Base-by-base conservation (phyloP, 1,140 invertebrate genomes). In the Homarus americanus region DNA sequence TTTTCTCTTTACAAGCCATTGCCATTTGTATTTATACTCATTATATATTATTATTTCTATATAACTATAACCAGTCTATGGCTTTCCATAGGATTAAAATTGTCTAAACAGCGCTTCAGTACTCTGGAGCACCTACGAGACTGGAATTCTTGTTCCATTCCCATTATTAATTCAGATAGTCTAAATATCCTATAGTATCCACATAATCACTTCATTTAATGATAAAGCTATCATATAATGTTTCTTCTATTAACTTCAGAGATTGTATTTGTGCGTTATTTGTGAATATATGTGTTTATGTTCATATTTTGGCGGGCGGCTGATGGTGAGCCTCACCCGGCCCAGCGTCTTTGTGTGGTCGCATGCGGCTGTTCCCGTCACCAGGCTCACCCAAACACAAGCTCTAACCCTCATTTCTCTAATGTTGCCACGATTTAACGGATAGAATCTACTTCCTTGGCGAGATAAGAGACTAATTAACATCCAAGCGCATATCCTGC, bases 281-380 rank as follows among this genome's bases (percentile, higher is more conserved):
- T 58, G 20, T 15, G 17, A 20, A 24, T 58, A 58, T 20, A 32
- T 32, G 63, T 69, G 63, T 32, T 32, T 32, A 41, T 34, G 83
- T 86, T 86, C 83, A 76, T 86, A 86, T 86, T 76, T 86, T 86
- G 83, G 83, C 82, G 69, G 83, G 83, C 12, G n/a, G 9, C n/a
- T 24, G 40, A 44, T 40, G 24, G 38, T 1, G 66, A 73, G 69
- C 82, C 82, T 85, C 82, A 85, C 82, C 82, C 82, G 82, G 66
- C 36, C 82, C 82, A 85, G 82, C 83, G 83, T 86, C 83, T 86
- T 86, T 86, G 83, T 86, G 83, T 86, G 72, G 69, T 85, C 41
- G 83, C 72, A 73, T 86, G 83, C 28, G 83, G 83, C 83, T 86
- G 83, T 86, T 86, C 83, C 83, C 72, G 41, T 41, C 83, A 86